These are phyloP conservation scores for Menidia beryllina DNA, from an alignment of 2,113 vertebrate genomes.

Conservation along the genomic window DNA sequence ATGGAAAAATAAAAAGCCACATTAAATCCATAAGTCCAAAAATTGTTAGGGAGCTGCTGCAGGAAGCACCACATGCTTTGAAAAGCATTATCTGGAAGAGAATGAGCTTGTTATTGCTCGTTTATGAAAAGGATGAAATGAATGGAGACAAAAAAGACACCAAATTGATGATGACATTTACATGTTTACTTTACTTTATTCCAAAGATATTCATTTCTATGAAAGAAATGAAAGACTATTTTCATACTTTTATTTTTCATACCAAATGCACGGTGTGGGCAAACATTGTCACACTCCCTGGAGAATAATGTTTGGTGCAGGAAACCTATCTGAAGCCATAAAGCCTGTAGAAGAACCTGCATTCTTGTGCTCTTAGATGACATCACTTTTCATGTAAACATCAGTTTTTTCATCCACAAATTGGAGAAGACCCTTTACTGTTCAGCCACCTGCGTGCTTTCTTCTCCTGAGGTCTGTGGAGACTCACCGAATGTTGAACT, in stretches of 20 bases:
- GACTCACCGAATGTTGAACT: conserved; percentile 13
- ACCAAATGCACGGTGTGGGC: conserved; percentile 41
- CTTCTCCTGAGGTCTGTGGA: neutral
- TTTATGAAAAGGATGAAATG: neutral
- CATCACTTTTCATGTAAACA: neutral
- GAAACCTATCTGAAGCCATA: conserved; percentile 62
- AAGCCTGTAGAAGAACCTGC: conserved; percentile 56
- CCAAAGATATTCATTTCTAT: conserved; percentile 49
- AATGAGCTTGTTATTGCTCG: neutral
- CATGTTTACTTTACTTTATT: conserved; percentile 19
- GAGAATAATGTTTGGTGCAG: conserved; percentile 45
- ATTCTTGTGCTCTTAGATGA: conserved; percentile 9
- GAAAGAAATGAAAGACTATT: conserved; percentile 37
- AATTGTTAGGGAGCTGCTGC: conserved; percentile 10
- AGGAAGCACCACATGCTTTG: conserved; percentile 1
- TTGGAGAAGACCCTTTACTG: conserved; percentile 21
- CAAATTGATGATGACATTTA: no score
- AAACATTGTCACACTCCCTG: conserved; percentile 38
- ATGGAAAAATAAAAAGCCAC: neutral
- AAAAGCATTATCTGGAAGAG: neutral
- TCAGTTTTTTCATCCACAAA: conserved; percentile 31
- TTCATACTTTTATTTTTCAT: conserved; percentile 53
- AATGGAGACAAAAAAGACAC: neutral
- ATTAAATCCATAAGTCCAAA: neutral
- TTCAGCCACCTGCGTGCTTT: neutral